Percentiles rank a stretch among this genome's conserved stretches.
Evolutionary conservation across 92 coral and sea anemone genomes (phyloP).

Genomic region (Bergia sp.): DNA sequence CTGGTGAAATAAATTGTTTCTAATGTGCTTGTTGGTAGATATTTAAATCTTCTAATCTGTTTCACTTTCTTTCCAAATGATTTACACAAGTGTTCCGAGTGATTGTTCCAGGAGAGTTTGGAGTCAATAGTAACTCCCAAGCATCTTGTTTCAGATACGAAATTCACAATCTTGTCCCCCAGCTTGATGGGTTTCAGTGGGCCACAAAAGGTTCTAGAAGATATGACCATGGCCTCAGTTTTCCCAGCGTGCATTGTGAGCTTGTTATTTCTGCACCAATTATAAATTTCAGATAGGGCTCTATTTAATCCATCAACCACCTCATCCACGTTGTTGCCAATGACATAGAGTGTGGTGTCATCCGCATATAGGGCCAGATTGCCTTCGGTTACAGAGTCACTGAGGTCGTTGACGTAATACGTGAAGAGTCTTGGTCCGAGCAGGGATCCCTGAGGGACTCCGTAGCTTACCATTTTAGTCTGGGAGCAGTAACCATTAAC

Average conservation of each 20-base stretch:
- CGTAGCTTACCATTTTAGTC: conserved; percentile 42
- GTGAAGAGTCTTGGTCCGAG: conserved; percentile 62
- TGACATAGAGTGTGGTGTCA: conserved; percentile 45
- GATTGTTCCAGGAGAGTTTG: conserved; percentile 51
- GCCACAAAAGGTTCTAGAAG: conserved; percentile 33
- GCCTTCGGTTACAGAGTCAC: conserved; percentile 54
- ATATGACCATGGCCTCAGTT: conserved; percentile 58
- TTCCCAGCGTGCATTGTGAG: conserved; percentile 51
- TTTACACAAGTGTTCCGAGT: conserved; percentile 43
- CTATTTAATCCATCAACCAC: conserved; percentile 54
- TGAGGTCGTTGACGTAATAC: conserved; percentile 50
- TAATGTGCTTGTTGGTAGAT: conserved; percentile 37
- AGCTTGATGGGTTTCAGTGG: conserved; percentile 47
- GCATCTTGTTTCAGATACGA: conserved; percentile 44
- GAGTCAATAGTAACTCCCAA: conserved; percentile 47
- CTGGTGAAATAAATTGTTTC: conserved; percentile 43
- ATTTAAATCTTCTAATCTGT: conserved; percentile 31
- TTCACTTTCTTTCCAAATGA: conserved; percentile 49
- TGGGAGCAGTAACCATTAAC: conserved; percentile 47
- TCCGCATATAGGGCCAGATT: conserved; percentile 55
- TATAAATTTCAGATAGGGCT: conserved; percentile 39
- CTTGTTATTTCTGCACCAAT: conserved; percentile 57
- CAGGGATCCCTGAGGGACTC: conserved; percentile 58
- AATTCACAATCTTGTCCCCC: conserved; percentile 39
- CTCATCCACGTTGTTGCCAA: conserved; percentile 49